Evolutionary conservation across 2,888 invertebrate species (phyloP).

Genomic region (Amiota mariae): DNA sequence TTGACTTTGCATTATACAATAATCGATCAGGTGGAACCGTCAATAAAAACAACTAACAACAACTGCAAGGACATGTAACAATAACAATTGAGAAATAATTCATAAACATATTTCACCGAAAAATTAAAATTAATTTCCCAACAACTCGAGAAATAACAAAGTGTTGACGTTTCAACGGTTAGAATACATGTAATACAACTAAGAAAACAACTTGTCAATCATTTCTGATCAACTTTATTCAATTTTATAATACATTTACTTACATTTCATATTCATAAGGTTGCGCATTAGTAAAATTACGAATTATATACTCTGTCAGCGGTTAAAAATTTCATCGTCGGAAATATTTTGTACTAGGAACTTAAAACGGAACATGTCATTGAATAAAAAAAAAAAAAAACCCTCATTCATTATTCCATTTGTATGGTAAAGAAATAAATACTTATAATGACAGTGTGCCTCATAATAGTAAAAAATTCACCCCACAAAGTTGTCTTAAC

Average conservation of each 20-base stretch:
- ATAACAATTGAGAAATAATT: constrained; percentile 63
- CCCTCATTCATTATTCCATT: no score
- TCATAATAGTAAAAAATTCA: no score
- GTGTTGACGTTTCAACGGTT: constrained; percentile 60
- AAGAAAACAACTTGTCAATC: constrained; percentile 29
- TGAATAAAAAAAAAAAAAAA: no score
- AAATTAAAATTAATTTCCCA: constrained; percentile 60
- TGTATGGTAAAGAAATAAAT: no score
- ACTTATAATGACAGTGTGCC: no score
- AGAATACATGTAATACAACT: constrained; percentile 5
- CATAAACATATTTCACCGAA: constrained; percentile 63
- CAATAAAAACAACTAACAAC: constrained; percentile 22
- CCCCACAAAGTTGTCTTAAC: background rate
- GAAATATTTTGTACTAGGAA: no score
- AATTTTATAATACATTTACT: background rate
- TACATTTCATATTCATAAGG: constrained; percentile 23
- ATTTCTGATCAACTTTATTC: background rate
- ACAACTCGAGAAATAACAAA: constrained; percentile 36
- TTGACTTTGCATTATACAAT: constrained; percentile 29
- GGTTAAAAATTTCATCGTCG: no score
- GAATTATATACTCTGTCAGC: no score
- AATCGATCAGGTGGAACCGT: constrained; percentile 61
- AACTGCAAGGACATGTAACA: background rate
- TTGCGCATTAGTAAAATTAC: constrained; percentile 4
- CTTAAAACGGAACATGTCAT: no score